Evolutionary conservation across 2,888 invertebrate genomes (phyloP), one percentile per base, ranked within the genome.

Genomic region (Gibbula magus): DNA sequence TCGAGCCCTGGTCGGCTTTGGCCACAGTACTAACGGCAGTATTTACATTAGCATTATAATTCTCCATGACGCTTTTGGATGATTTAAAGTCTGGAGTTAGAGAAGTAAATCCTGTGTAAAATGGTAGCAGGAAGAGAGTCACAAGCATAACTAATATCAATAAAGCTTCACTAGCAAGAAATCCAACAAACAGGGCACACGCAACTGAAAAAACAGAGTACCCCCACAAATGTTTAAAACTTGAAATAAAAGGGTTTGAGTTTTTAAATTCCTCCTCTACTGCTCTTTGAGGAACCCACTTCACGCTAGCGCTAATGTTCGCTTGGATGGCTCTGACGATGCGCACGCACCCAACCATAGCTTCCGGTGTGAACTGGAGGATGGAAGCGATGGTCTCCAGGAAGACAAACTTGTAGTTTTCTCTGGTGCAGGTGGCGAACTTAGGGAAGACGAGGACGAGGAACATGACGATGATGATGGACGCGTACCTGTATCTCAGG

Each of bases 291-390:
- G 91, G 91, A 20, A 89, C 82, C 91, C 91, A 91, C 82, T 86
- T 88, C 7, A 87, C 88, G 66, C 84, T 88, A 0, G 87, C 79
- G 35, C 86, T 86, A 35, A 91, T 76, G 79, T 89, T 89, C 10
- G 88, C 91, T 39, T 88, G 88, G 29, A 89, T 76, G 5, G 89
- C 89, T 20, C 87, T 86, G 16, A 86, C 77, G 4, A 91, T 88
- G 7, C 91, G 86, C 5, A 91, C 89, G 61, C 86, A 87, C 0
- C 91, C 91, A 35, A 90, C 88, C 70, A 91, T 81, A 0, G 89
- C 89, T 81, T 91, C 91, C 0, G 91, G 89, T 18, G 91, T 90
- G 79, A 89, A 90, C 82, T 91, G 91, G 29, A 90, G 61, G 20
- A 90, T 86, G 29, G 91, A 91, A 4, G 89, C 88, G 25, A 89